These are phyloP conservation scores for Neodontobutis hainanensis DNA, from an alignment of 2,113 vertebrate species.

Conservation along the genomic window DNA sequence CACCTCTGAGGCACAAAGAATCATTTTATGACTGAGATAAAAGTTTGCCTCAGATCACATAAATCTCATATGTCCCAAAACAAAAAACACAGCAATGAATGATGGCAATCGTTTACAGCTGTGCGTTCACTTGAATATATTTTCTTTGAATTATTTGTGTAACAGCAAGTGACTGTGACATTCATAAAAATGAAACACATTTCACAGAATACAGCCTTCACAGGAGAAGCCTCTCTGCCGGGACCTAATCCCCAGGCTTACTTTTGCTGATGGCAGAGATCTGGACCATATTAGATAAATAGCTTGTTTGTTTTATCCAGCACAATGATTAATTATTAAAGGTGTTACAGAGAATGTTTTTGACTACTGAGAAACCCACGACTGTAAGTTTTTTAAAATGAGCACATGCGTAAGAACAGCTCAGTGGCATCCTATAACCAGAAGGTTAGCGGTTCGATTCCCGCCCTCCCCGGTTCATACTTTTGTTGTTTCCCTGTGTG, in stretches of 20 bases:
- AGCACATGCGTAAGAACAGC: too few relatives aligned
- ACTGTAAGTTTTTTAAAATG: too few relatives aligned
- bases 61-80: constrained; percentile 6
- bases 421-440: too few relatives aligned
- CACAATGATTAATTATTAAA: constrained; percentile 56
- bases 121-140: constrained; percentile 11
- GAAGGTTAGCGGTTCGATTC: too few relatives aligned
- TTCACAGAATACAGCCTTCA: constrained; percentile 47
- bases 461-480: too few relatives aligned
- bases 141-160: constrained; percentile 49
- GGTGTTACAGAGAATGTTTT: constrained; percentile 1
- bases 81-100: constrained; percentile 20
- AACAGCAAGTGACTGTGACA: constrained; percentile 32
- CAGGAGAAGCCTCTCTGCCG: constrained; percentile 21
- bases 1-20: neutral
- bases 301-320: constrained; percentile 55
- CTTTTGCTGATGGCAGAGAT: constrained; percentile 56
- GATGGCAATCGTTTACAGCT: constrained; percentile 39
- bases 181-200: constrained; percentile 22
- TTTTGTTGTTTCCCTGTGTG: too few relatives aligned
- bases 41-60: constrained; percentile 10
- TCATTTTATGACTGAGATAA: constrained; percentile 6
- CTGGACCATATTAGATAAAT: constrained; percentile 59
- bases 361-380: too few relatives aligned
- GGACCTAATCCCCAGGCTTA: constrained; percentile 38